These are phyloP conservation scores for Sarcophaga rosellei DNA, from an alignment of 2,888 invertebrate species.

Conservation along the genomic window DNA sequence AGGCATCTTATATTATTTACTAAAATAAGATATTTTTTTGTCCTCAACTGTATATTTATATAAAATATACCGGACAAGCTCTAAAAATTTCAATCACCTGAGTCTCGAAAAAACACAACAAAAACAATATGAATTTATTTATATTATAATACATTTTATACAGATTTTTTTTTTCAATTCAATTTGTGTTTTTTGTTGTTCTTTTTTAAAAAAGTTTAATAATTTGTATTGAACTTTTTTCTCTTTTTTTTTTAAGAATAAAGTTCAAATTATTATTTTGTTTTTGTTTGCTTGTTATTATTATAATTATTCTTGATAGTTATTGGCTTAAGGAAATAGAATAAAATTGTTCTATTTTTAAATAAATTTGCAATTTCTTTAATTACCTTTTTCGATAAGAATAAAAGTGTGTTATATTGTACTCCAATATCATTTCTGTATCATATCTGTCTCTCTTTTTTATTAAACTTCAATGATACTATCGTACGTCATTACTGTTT, in stretches of 20 bases:
- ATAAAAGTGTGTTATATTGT: no score
- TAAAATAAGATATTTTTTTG: not conserved
- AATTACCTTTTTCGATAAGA: not conserved
- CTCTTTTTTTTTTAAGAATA: not conserved
- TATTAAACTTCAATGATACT: no score
- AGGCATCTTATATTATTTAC: no score
- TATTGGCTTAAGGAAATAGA: not conserved
- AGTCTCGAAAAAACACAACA: slow-evolving; percentile 3
- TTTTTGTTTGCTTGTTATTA: not conserved
- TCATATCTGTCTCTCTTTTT: no score
- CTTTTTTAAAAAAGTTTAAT: slow-evolving; percentile 41
- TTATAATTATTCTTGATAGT: not conserved
- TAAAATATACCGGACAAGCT: slow-evolving; percentile 13
- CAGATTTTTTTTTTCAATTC: not conserved
- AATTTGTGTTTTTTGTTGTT: slow-evolving; percentile 10
- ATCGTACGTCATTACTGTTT: not conserved
- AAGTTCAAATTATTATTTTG: slow-evolving; percentile 22
- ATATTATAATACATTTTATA: no score
- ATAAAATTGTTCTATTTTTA: slow-evolving; percentile 9
- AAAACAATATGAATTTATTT: not conserved
- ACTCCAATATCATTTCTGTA: no score
- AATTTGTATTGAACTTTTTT: slow-evolving; percentile 1
- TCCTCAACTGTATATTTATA: not conserved
- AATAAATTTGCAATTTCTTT: not conserved
- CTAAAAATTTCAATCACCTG: slow-evolving; percentile 51